Evolutionary conservation across 2,888 invertebrate genomes (phyloP).

Genomic region (Podabrus alpinus): DNA sequence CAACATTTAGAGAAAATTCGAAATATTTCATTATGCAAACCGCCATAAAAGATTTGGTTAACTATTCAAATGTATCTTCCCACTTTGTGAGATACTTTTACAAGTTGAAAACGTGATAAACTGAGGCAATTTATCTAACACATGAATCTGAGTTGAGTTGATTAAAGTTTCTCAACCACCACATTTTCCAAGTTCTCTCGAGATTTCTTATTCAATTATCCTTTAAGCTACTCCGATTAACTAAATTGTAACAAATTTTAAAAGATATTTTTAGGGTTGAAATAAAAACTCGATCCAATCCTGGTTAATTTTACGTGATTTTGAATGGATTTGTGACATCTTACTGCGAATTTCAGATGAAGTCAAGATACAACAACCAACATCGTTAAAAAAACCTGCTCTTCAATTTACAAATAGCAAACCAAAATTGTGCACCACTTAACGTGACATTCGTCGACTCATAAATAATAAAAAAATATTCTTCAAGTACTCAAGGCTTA

Average conservation of each 20-base stretch:
- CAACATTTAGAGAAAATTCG: background rate
- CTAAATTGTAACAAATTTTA: slow-evolving; percentile 19
- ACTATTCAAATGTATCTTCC: slow-evolving; percentile 1
- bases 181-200: slow-evolving; percentile 39
- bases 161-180: slow-evolving; percentile 39
- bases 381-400: too few species aligned
- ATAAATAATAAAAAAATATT: too few species aligned
- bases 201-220: slow-evolving; percentile 42
- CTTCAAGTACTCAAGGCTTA: too few species aligned
- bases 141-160: slow-evolving; percentile 41
- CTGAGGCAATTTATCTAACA: slow-evolving; percentile 41
- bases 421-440: too few species aligned
- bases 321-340: background rate
- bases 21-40: background rate
- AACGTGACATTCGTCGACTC: too few species aligned
- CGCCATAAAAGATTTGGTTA: background rate
- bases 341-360: background rate
- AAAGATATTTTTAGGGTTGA: slow-evolving; percentile 3
- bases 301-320: background rate
- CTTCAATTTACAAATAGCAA: too few species aligned
- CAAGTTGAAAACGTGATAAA: slow-evolving; percentile 32
- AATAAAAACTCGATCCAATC: background rate
- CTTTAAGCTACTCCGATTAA: slow-evolving; percentile 35
- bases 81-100: slow-evolving; percentile 4
- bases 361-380: too few species aligned